Conservation (phyloP, 2,888 invertebrate species). For the Leptogaster cylindrica region DNA sequence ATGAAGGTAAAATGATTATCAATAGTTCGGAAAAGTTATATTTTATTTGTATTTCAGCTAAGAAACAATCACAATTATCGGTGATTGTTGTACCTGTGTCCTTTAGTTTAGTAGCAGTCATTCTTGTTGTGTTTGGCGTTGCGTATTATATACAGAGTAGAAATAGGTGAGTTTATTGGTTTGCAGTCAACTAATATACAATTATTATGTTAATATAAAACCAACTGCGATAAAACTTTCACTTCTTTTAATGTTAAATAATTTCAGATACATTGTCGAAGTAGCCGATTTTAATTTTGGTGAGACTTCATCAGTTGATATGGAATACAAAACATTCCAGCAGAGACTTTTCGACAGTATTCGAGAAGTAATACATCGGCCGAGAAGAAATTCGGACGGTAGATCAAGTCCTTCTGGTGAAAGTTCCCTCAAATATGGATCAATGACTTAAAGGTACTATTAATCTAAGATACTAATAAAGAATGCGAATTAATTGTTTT, state of each 20-base stretch:
- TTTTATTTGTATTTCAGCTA: too few species aligned
- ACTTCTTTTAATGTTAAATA: too few species aligned
- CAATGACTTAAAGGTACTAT: constrained; percentile 50
- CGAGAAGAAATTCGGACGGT: constrained; percentile 49
- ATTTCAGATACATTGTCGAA: constrained; percentile 78
- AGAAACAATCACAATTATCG: constrained; percentile 80
- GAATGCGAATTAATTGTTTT: background rate
- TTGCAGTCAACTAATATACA: background rate
- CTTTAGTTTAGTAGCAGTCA: constrained; percentile 81
- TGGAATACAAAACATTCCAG: constrained; percentile 86
- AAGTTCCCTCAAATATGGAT: constrained; percentile 51
- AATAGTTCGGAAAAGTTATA: too few species aligned
- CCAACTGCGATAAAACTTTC: too few species aligned
- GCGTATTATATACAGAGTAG: constrained; percentile 85
- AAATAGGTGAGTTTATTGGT: constrained; percentile 66
- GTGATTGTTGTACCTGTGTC: constrained; percentile 87
- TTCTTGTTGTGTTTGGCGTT: constrained; percentile 84
- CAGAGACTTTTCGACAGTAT: constrained; percentile 83
- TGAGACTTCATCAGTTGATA: constrained; percentile 72
- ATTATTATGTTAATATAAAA: too few species aligned
- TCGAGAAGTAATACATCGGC: constrained; percentile 65
- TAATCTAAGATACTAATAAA: background rate
- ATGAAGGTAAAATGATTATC: constrained; percentile 70
- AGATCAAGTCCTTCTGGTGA: constrained; percentile 51
- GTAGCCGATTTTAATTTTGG: constrained; percentile 92